A percentile compares a stretch with the other conserved stretches of the same genome.
These are phyloP conservation scores for Pandemis heparana DNA, from an alignment of 2,888 invertebrate species.

Conservation along the genomic window DNA sequence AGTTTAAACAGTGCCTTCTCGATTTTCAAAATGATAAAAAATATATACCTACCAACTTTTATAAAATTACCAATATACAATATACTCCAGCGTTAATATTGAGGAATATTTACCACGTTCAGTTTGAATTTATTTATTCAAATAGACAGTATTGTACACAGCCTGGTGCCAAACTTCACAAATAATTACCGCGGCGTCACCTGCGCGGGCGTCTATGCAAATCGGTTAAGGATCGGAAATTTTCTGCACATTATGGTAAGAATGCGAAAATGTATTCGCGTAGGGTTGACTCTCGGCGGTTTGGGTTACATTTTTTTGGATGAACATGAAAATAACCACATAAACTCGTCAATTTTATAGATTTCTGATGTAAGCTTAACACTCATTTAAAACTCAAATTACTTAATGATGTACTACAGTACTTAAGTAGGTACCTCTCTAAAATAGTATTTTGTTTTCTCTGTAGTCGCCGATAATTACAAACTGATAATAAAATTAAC, in stretches of 20 bases:
- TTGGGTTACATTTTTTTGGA: background rate
- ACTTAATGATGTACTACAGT: no score
- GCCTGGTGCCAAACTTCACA: constrained; percentile 74
- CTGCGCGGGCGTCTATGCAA: constrained; percentile 79
- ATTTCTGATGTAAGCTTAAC: no score
- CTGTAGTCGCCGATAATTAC: no score
- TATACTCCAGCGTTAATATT: background rate
- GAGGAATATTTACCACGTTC: constrained; percentile 3
- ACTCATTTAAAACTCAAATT: no score
- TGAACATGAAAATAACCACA: no score
- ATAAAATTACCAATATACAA: background rate
- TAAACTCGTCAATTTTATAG: no score
- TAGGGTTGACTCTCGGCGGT: constrained; percentile 25
- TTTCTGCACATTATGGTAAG: constrained; percentile 81
- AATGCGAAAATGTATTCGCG: constrained; percentile 64
- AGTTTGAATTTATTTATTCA: constrained; percentile 39
- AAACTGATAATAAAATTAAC: no score
- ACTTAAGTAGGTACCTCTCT: no score
- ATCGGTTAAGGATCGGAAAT: constrained; percentile 70
- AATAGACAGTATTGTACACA: constrained; percentile 52
- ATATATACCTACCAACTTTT: no score
- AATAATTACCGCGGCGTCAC: constrained; percentile 81
- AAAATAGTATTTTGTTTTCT: no score
- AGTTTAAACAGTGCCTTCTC: no score
- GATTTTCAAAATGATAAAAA: background rate